These are phyloP conservation scores for Celastrina argiolus DNA, from an alignment of 2,888 invertebrate species.

Conservation along the genomic window DNA sequence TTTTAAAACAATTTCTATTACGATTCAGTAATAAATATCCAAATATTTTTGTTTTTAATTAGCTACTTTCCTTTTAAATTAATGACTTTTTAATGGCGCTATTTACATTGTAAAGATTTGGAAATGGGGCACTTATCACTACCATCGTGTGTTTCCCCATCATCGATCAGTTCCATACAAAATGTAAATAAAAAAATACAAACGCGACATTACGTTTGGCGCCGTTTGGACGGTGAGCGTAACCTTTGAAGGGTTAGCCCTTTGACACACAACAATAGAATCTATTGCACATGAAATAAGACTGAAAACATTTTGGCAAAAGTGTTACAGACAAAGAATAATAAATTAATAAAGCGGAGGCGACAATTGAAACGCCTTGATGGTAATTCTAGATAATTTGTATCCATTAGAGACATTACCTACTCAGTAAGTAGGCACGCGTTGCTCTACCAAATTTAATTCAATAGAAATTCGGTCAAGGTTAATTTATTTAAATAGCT, in stretches of 20 bases:
- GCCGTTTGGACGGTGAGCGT: conserved; percentile 39
- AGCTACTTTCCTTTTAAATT: background rate
- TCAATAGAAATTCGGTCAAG: conserved; percentile 14
- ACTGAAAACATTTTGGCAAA: conserved; percentile 22
- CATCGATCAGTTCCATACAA: conserved; percentile 18
- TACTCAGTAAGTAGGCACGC: background rate
- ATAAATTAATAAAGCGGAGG: conserved; percentile 30
- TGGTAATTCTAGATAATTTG: conserved; percentile 24
- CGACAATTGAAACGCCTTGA: conserved; percentile 31
- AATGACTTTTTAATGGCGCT: conserved; percentile 7
- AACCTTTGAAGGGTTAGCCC: conserved; percentile 31
- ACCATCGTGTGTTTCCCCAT: conserved; percentile 20
- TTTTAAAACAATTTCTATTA: background rate
- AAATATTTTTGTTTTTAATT: background rate
- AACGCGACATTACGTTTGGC: conserved; percentile 36
- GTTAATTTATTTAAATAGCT: conserved; percentile 10
- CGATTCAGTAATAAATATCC: background rate
- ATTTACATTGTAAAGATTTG: background rate
- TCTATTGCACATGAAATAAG: conserved; percentile 23
- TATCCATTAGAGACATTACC: conserved; percentile 11
- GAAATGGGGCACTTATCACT: conserved; percentile 5
- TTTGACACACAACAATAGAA: background rate
- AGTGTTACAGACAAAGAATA: conserved; percentile 24
- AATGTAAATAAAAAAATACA: conserved; percentile 26
- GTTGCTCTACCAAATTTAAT: background rate